Evolutionary conservation across 2,797 vertebrate genomes (phyloP).

Genomic region (Enteromius mattozi): DNA sequence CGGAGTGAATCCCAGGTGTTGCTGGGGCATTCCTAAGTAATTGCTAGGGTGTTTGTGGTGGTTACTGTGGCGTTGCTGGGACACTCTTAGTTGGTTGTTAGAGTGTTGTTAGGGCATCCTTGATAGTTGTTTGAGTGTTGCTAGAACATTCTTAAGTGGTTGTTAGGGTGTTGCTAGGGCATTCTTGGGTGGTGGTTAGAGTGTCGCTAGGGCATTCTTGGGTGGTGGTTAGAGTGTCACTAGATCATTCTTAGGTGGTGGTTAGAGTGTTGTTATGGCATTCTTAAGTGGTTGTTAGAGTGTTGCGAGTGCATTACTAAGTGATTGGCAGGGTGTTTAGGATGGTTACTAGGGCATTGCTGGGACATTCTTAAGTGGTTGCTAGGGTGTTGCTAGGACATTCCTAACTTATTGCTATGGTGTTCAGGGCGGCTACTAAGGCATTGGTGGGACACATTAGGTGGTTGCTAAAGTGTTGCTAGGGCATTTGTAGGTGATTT

Average conservation of each 20-base stretch:
- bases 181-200: too few relatives aligned
- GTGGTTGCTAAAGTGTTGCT: background rate
- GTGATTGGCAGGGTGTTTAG: background rate
- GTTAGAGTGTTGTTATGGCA: background rate
- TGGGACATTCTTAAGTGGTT: background rate
- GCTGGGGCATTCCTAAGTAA: background rate
- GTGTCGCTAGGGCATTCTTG: background rate
- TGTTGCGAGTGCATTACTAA: too few relatives aligned
- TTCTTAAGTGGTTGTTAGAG: background rate
- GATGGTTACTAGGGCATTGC: background rate
- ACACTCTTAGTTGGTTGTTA: background rate
- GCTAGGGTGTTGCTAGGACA: background rate
- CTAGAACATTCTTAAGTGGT: background rate
- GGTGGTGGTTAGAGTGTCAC: background rate
- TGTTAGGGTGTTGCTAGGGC: background rate
- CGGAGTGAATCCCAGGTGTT: background rate
- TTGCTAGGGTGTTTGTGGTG: background rate
- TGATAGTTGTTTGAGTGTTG: background rate
- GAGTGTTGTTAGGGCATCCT: background rate
- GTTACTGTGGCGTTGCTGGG: background rate
- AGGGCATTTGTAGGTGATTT: too few relatives aligned
- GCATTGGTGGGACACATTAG: background rate
- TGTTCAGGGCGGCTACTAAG: background rate
- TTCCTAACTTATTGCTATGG: background rate
- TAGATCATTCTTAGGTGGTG: too few relatives aligned